phyloP scores from a whole-genome alignment of 2,888 invertebrate species.

The Sthenelais limicola region DNA sequence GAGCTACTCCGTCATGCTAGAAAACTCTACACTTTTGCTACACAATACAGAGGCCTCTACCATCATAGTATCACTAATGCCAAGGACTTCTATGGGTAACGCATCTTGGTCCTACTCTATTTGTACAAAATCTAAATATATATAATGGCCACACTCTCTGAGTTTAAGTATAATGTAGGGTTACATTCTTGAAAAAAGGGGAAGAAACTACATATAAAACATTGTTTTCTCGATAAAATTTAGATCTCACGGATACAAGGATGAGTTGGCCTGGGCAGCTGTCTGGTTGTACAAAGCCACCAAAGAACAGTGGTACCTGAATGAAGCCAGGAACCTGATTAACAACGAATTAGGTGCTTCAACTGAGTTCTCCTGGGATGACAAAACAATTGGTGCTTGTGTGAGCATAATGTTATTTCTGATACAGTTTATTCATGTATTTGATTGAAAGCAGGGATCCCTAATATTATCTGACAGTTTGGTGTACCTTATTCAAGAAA shows the following conservation, averaged over 20 bases:
- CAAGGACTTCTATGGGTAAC: conserved; percentile 72
- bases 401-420: conserved; percentile 65
- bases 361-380: conserved; percentile 65
- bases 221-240: too few species aligned
- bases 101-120: too few species aligned
- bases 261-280: conserved; percentile 47
- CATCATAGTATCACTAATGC: conserved; percentile 75
- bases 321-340: conserved; percentile 54
- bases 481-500: too few species aligned
- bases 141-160: too few species aligned
- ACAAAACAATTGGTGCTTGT: conserved; percentile 58
- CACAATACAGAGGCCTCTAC: conserved; percentile 74
- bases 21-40: conserved; percentile 75
- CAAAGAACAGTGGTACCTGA: conserved; percentile 53
- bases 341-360: conserved; percentile 48
- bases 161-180: too few species aligned
- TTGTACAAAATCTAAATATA: too few species aligned
- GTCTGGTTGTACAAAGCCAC: conserved; percentile 48
- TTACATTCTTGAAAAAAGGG: too few species aligned
- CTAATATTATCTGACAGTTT: too few species aligned
- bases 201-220: too few species aligned
- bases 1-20: conserved; percentile 74
- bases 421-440: conserved; percentile 75
- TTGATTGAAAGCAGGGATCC: too few species aligned
- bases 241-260: conserved; percentile 45